Evolutionary conservation across 2,888 invertebrate species (phyloP).

Genomic region (Xylophagus ater): DNA sequence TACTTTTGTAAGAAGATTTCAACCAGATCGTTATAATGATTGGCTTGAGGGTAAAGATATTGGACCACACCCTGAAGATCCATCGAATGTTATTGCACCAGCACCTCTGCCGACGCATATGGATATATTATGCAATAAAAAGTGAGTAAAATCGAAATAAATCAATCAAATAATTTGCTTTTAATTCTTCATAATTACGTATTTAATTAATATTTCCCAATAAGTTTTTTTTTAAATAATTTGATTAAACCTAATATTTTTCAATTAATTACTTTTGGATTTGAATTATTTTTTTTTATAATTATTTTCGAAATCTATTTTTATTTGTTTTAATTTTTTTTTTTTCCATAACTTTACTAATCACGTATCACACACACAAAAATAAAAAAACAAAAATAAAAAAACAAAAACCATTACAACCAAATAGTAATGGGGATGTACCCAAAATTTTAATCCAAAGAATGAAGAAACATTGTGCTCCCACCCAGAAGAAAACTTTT

Average conservation of each 20-base stretch:
- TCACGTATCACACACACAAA: no score
- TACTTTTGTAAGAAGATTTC: constrained; percentile 90
- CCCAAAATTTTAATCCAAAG: constrained; percentile 27
- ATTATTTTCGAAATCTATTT: no score
- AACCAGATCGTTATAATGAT: constrained; percentile 73
- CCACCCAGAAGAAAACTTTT: constrained; percentile 36
- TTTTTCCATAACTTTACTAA: not conserved
- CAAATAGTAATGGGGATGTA: constrained; percentile 20
- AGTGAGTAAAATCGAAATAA: constrained; percentile 56
- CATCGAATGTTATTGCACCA: constrained; percentile 50
- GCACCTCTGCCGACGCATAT: constrained; percentile 72
- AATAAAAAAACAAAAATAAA: no score
- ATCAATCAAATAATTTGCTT: no score
- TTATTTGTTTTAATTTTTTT: constrained; percentile 25
- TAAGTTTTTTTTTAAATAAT: constrained; percentile 4
- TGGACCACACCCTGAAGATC: constrained; percentile 89
- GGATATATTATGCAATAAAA: constrained; percentile 69
- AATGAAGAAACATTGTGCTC: constrained; percentile 37
- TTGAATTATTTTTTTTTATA: no score
- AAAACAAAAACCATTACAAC: no score
- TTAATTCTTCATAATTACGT: no score
- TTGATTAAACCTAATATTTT: not conserved
- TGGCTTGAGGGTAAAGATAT: constrained; percentile 87
- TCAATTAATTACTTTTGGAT: not conserved
- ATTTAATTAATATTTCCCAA: no score